phyloP scores from a whole-genome alignment of 2,888 invertebrate genomes.

The Lordiphosa andalusiaca region DNA sequence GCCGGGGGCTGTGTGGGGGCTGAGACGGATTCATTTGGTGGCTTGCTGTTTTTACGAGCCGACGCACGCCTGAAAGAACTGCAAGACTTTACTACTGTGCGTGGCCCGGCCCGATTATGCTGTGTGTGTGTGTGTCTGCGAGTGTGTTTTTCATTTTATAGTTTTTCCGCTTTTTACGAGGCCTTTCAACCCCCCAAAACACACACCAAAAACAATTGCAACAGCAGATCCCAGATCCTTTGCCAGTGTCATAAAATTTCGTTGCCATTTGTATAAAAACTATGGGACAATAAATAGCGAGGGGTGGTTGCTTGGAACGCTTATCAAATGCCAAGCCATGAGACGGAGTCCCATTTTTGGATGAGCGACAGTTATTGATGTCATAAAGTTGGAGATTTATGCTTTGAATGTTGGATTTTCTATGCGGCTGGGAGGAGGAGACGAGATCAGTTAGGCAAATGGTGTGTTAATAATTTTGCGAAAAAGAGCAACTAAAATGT shows the following conservation, averaged over 20 bases:
- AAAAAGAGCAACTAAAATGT: too few relatives aligned
- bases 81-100: conserved; percentile 65
- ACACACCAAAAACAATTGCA: conserved; percentile 53
- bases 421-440: too few relatives aligned
- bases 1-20: neutral
- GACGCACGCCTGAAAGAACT: conserved; percentile 34
- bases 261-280: conserved; percentile 57
- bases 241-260: conserved; percentile 71
- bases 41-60: conserved; percentile 64
- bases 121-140: conserved; percentile 12
- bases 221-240: conserved; percentile 43
- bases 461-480: too few relatives aligned
- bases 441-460: too few relatives aligned
- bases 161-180: conserved; percentile 67
- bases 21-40: conserved; percentile 33
- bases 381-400: conserved; percentile 75
- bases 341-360: conserved; percentile 28
- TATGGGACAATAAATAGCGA: conserved; percentile 22
- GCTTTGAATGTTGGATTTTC: conserved; percentile 17
- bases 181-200: conserved; percentile 56
- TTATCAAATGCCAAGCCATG: conserved; percentile 51
- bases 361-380: conserved; percentile 70
- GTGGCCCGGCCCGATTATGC: conserved; percentile 44
- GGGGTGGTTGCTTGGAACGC: conserved; percentile 42
- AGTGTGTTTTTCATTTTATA: conserved; percentile 68